Evolutionary conservation across 2,888 invertebrate genomes (phyloP).

Genomic region (Microctonus brassicae): DNA sequence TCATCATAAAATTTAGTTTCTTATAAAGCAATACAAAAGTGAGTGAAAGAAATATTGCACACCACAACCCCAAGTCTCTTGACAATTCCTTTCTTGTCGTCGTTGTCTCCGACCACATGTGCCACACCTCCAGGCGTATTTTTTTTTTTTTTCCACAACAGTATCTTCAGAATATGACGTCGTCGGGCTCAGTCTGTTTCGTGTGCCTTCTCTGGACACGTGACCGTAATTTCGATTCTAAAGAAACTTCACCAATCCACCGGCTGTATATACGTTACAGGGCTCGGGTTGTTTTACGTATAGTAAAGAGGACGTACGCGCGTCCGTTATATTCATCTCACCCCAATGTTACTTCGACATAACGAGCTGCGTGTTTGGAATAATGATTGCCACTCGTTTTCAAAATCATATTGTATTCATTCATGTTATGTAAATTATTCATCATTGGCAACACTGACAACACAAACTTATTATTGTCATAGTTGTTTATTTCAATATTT

Average conservation of each 20-base stretch:
- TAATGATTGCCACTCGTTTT: constrained; percentile 20
- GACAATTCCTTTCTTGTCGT: constrained; percentile 19
- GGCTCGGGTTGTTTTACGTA: constrained; percentile 38
- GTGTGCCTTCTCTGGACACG: constrained; percentile 51
- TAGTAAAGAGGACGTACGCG: constrained; percentile 15
- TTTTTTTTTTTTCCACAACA: constrained; percentile 22
- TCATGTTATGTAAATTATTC: constrained; percentile 16
- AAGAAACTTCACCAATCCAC: constrained; percentile 30
- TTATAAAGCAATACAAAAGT: constrained; percentile 2
- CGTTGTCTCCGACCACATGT: constrained; percentile 28
- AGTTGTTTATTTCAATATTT: neutral
- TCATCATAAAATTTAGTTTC: neutral
- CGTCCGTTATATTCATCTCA: constrained; percentile 23
- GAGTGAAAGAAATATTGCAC: constrained; percentile 6
- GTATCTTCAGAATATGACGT: constrained; percentile 50
- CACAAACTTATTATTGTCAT: neutral
- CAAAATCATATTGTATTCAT: constrained; percentile 23
- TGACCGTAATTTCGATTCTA: constrained; percentile 61
- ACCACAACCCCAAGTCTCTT: neutral
- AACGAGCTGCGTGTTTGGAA: constrained; percentile 43
- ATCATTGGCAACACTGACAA: neutral
- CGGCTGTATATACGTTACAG: constrained; percentile 6
- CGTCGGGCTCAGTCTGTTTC: constrained; percentile 47
- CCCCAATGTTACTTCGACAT: constrained; percentile 33
- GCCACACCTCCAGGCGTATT: constrained; percentile 24